Evolutionary conservation across 2,888 invertebrate genomes (phyloP), one percentile per base, ranked within the genome.

Genomic region (Tenodera sinensis): DNA sequence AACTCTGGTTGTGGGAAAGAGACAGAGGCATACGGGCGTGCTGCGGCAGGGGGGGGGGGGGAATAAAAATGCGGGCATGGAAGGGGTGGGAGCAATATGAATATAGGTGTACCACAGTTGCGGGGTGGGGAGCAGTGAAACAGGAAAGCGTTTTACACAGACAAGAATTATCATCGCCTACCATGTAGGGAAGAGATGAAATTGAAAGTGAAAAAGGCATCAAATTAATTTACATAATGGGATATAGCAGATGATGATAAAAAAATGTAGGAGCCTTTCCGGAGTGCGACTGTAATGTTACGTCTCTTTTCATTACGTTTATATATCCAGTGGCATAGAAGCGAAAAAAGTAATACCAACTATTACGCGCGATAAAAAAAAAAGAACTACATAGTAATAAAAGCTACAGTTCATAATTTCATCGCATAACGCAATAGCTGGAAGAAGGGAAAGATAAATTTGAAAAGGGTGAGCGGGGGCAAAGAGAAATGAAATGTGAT

Each of bases 161-260:
- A 85, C 54, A 86, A 86, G 81, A 86, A 86, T 81, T 87, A 71
- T 83, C 82, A 83, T 20, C 81, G n/a, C 27, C n/a, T 83, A 82
- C 54, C 54, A 71, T 71, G 54, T 71, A 71, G 54, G 34, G 30
- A 34, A 12, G 42, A 83, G 87, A 83, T 87, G 87, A 87, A 87
- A 87, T 82, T 87, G 87, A 83, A 87, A 83, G 83, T 83, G 83
- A 87, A 85, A 84, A 85, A 85, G 85, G 85, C 85, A 47, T 85
- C 85, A 85, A 87, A 87, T 87, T 87, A 87, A 87, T 87, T 87
- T 87, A 83, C 87, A 87, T 87, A 87, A 87, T 87, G 83, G 87
- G 87, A 87, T 30, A n/a, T 82, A 87, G 30, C 87, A 87, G 87
- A 87, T 87, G 82, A 86, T 54, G 25, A 71, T 20, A 71, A 71